Conservation (phyloP, 1,140 invertebrate species). For the Homarus americanus region DNA sequence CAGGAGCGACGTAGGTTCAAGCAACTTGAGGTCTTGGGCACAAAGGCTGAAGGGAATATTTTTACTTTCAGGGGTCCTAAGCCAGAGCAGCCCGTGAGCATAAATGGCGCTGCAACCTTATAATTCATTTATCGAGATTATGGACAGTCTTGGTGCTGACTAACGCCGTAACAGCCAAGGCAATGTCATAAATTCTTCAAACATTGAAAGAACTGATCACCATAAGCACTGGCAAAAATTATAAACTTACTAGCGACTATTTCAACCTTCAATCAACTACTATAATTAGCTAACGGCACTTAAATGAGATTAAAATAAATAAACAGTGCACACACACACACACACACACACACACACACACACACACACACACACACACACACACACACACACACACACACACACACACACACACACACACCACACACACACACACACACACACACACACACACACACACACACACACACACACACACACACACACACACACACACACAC, state of each 20-base stretch:
- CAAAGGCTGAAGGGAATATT: neutral
- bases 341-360: neutral
- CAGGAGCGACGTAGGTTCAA: neutral
- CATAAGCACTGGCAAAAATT: neutral
- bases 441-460: neutral
- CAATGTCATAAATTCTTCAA: neutral
- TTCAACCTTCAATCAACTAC: neutral
- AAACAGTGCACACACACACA: neutral
- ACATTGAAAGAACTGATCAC: neutral
- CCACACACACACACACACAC: neutral
- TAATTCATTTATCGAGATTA: constrained; percentile 4
- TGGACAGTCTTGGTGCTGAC: neutral
- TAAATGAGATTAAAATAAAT: neutral
- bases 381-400: neutral
- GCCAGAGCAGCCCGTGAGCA: neutral
- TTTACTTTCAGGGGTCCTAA: neutral
- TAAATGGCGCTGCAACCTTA: neutral
- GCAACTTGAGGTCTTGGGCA: neutral
- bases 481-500: neutral
- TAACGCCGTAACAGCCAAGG: neutral
- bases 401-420: neutral
- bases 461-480: neutral
- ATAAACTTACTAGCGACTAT: neutral
- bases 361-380: neutral
- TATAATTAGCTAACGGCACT: neutral